Percentiles rank a stretch among this genome's conserved stretches.
These are phyloP conservation scores for Danionella dracula DNA, from an alignment of 2,797 vertebrate genomes.

Conservation along the genomic window DNA sequence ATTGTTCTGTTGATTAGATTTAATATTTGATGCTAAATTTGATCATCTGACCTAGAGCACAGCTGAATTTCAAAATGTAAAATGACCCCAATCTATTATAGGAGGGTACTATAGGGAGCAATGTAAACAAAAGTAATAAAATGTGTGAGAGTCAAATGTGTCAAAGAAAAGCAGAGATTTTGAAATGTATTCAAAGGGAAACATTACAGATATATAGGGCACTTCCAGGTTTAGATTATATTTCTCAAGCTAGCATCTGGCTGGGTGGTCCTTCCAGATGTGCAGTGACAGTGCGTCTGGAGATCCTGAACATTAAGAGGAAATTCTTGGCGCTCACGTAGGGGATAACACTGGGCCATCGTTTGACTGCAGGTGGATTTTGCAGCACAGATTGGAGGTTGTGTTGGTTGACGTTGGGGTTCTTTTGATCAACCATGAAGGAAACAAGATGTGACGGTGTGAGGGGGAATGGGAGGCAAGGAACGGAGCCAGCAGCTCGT, in stretches of 20 bases:
- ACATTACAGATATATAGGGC: background rate
- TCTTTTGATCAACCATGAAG: conserved; percentile 61
- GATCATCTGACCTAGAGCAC: too few relatives aligned
- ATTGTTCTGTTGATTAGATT: too few relatives aligned
- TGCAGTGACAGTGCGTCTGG: background rate
- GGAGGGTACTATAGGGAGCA: too few relatives aligned
- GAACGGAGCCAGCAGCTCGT: conserved; percentile 25
- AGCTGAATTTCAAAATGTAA: too few relatives aligned
- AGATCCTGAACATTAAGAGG: background rate
- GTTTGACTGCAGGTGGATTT: conserved; percentile 13
- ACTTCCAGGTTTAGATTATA: background rate
- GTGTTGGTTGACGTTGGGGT: conserved; percentile 58
- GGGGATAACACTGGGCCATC: background rate
- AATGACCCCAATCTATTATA: too few relatives aligned
- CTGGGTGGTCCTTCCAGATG: background rate
- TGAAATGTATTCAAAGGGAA: too few relatives aligned
- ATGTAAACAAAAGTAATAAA: too few relatives aligned
- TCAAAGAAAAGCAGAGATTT: too few relatives aligned
- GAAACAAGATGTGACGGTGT: conserved; percentile 58
- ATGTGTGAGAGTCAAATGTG: too few relatives aligned
- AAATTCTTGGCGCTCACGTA: background rate
- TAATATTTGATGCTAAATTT: too few relatives aligned
- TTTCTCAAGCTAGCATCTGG: background rate
- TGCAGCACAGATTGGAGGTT: conserved; percentile 52
- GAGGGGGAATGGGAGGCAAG: conserved; percentile 23